A percentile compares a stretch with the other conserved stretches of the same genome.
These are phyloP conservation scores for Pedionomus torquatus DNA, from an alignment of 2,113 vertebrate genomes.

Conservation along the genomic window DNA sequence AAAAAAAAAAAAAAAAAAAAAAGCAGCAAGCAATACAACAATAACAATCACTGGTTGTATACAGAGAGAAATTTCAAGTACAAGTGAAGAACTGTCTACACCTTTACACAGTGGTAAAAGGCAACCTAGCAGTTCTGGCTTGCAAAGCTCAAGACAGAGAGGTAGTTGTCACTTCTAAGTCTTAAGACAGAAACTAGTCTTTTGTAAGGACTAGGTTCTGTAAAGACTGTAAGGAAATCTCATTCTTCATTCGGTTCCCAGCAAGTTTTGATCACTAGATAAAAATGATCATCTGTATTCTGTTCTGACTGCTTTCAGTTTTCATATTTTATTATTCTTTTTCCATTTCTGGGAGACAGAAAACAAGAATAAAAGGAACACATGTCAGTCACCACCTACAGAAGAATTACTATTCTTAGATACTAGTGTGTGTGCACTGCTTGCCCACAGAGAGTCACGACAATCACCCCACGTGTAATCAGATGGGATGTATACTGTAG, in stretches of 20 bases:
- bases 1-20: neutral
- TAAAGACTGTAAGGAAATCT: neutral
- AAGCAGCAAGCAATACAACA: neutral
- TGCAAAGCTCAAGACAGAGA: neutral
- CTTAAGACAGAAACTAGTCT: neutral
- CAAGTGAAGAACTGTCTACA: neutral
- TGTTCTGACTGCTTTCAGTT: neutral
- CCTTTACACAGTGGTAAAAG: neutral
- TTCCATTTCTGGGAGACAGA: neutral
- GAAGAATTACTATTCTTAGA: neutral
- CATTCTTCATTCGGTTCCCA: neutral
- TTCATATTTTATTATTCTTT: neutral
- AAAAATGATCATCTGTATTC: neutral
- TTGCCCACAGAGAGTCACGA: neutral
- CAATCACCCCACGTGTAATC: neutral
- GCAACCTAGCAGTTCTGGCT: neutral
- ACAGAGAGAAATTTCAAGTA: neutral
- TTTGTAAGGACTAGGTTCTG: neutral
- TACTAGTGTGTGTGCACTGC: neutral
- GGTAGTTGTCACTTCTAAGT: fast-evolving
- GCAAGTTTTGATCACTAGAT: neutral
- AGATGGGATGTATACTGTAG: neutral
- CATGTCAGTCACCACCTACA: neutral
- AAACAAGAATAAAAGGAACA: neutral
- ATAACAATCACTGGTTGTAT: neutral